Percentiles rank a stretch among this genome's conserved stretches.
Conservation (phyloP, 1,140 invertebrate genomes). For the Hycleus phaleratus region DNA sequence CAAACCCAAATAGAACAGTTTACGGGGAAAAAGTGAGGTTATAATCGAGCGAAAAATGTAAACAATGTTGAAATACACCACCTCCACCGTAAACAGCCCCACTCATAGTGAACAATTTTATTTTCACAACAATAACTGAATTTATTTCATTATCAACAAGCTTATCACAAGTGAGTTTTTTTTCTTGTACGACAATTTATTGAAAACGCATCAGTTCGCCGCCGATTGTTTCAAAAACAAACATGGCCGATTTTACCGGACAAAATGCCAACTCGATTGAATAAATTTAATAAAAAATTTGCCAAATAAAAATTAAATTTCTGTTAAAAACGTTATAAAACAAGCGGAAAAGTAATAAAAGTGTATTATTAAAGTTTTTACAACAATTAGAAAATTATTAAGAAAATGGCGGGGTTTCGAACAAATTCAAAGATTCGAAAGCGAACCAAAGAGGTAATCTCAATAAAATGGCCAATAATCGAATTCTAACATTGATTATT, state of each 20-base stretch:
- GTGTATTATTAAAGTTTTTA: too few relatives aligned
- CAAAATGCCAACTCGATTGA: too few relatives aligned
- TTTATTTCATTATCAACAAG: conserved; percentile 2
- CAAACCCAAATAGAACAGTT: too few relatives aligned
- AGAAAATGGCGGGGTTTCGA: neutral
- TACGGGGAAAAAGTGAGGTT: conserved; percentile 11
- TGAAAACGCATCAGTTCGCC: too few relatives aligned
- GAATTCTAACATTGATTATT: neutral
- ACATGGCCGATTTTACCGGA: neutral
- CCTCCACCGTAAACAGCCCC: conserved; percentile 44
- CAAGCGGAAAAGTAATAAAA: too few relatives aligned
- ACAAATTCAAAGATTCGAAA: conserved; percentile 10
- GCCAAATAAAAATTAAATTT: too few relatives aligned
- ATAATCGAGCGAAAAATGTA: conserved; percentile 4
- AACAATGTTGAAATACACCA: conserved; percentile 33
- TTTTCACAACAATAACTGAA: neutral
- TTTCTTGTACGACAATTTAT: too few relatives aligned
- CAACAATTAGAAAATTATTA: too few relatives aligned
- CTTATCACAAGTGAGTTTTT: neutral
- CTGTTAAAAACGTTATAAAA: too few relatives aligned
- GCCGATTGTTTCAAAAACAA: conserved; percentile 14
- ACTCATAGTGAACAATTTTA: conserved; percentile 37
- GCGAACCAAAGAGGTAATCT: conserved; percentile 17
- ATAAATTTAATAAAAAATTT: too few relatives aligned
- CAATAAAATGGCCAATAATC: neutral